These are phyloP conservation scores for Panorpa germanica DNA, from an alignment of 2,888 invertebrate species.

Conservation along the genomic window DNA sequence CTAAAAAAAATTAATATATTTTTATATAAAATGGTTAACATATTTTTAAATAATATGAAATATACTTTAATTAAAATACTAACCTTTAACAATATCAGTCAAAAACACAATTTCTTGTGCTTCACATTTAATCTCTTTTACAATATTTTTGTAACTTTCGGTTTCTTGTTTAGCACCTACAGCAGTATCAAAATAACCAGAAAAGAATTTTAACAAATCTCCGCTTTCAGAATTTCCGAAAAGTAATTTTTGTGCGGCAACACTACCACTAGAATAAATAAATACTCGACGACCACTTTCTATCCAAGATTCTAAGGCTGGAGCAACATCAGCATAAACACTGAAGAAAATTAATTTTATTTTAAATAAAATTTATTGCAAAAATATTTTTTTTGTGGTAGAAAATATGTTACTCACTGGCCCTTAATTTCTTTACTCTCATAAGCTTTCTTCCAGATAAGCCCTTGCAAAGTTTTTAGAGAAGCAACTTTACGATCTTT, in stretches of 20 bases:
- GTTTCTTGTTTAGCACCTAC: conserved; percentile 64
- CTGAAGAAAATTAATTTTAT: conserved; percentile 29
- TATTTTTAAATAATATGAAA: not conserved
- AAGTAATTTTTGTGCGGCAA: conserved; percentile 75
- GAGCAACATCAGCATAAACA: conserved; percentile 70
- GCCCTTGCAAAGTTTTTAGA: conserved; percentile 77
- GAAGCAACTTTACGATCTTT: conserved; percentile 59
- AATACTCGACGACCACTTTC: conserved; percentile 48
- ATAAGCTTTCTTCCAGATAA: conserved; percentile 78
- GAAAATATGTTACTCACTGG: conserved; percentile 54
- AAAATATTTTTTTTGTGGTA: conserved; percentile 6
- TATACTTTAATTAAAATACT: not conserved
- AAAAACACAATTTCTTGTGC: conserved; percentile 62
- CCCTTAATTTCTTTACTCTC: conserved; percentile 57
- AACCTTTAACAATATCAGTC: conserved; percentile 70
- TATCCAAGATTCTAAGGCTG: conserved; percentile 53
- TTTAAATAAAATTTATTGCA: conserved; percentile 1
- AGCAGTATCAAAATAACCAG: conserved; percentile 72
- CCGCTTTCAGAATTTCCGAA: conserved; percentile 62
- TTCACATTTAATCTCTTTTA: conserved; percentile 38
- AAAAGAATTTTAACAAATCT: conserved; percentile 50
- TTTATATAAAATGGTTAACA: conserved; percentile 7
- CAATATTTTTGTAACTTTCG: conserved; percentile 61
- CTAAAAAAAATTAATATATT: conserved; percentile 27
- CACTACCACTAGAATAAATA: conserved; percentile 84